phyloP scores from a whole-genome alignment of 2,888 invertebrate genomes.

The Ashinkailepas kermadecensis region DNA sequence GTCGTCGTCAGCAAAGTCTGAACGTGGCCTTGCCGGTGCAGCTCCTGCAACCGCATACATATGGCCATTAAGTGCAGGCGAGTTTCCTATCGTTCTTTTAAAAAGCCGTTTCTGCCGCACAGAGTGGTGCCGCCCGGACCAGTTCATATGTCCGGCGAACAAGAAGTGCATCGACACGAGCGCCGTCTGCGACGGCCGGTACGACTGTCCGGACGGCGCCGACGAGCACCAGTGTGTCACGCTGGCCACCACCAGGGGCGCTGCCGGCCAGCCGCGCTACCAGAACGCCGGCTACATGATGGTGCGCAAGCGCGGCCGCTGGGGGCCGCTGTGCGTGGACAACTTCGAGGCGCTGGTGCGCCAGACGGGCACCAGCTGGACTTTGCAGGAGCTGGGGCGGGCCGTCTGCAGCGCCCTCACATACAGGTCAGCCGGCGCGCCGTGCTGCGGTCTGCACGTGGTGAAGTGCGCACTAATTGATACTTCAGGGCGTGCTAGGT shows the following conservation, averaged over 20 bases:
- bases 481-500: not conserved
- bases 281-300: conserved; percentile 57
- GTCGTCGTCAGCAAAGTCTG: too few relatives aligned
- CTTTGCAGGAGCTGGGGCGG: conserved; percentile 61
- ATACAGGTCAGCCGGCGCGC: conserved; percentile 52
- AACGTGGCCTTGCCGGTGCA: too few relatives aligned
- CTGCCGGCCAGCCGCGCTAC: conserved; percentile 54
- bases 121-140: conserved; percentile 66
- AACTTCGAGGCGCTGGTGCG: conserved; percentile 55
- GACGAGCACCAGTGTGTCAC: conserved; percentile 68
- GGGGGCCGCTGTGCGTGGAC: conserved; percentile 69
- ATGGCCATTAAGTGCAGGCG: too few relatives aligned
- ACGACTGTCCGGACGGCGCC: conserved; percentile 64
- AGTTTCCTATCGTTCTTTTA: too few relatives aligned
- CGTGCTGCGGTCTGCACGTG: not conserved
- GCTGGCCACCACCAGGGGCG: conserved; percentile 50
- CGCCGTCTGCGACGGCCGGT: conserved; percentile 37
- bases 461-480: too few relatives aligned
- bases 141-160: conserved; percentile 66
- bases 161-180: conserved; percentile 61
- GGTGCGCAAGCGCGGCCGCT: conserved; percentile 63
- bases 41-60: too few relatives aligned
- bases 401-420: conserved; percentile 70
- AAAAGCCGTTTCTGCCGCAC: conserved; percentile 24
- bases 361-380: conserved; percentile 53